Conservation (phyloP, 1,140 invertebrate species). For the Ylistrum balloti region DNA sequence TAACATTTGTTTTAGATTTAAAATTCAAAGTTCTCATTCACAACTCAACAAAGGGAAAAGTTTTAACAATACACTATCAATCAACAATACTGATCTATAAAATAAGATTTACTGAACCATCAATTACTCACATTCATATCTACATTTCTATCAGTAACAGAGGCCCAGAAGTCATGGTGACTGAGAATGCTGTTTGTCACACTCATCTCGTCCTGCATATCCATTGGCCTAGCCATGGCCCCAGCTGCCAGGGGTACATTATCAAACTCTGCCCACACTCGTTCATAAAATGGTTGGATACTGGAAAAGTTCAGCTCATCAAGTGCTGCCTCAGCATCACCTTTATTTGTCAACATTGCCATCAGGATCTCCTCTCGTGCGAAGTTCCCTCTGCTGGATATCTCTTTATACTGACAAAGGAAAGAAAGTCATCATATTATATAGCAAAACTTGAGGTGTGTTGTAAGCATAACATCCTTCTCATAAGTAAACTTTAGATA, state of each 20-base stretch:
- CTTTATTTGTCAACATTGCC: slow-evolving; percentile 63
- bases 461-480: too few relatives aligned
- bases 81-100: too few relatives aligned
- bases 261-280: slow-evolving; percentile 65
- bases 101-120: too few relatives aligned
- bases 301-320: slow-evolving; percentile 58
- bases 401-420: slow-evolving; percentile 63
- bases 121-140: slow-evolving; percentile 71
- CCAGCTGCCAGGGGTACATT: not conserved
- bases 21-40: too few relatives aligned
- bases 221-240: slow-evolving; percentile 48
- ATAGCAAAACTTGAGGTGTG: not conserved
- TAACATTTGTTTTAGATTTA: too few relatives aligned
- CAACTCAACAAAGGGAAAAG: too few relatives aligned
- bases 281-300: slow-evolving; percentile 66
- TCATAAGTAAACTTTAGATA: too few relatives aligned
- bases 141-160: slow-evolving; percentile 67
- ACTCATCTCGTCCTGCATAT: slow-evolving; percentile 65
- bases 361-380: slow-evolving; percentile 70
- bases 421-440: not conserved
- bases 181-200: slow-evolving; percentile 74
- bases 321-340: slow-evolving; percentile 62
- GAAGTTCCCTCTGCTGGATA: slow-evolving; percentile 60
- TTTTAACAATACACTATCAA: too few relatives aligned
- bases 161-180: slow-evolving; percentile 70